A percentile compares a stretch with the other conserved stretches of the same genome.
These are phyloP conservation scores for Salticus scenicus DNA, from an alignment of 2,888 invertebrate genomes.

Conservation along the genomic window DNA sequence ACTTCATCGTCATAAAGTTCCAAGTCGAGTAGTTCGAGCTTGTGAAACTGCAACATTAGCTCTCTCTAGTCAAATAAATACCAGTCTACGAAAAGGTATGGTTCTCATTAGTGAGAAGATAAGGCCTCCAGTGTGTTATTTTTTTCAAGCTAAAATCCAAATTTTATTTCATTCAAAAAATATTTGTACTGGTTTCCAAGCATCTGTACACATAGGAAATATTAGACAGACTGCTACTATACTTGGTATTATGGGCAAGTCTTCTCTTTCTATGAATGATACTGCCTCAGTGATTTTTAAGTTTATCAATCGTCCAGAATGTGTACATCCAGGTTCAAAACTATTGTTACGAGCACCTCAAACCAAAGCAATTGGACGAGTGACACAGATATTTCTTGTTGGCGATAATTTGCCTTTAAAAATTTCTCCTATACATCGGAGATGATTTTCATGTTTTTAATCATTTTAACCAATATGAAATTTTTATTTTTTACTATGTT, in stretches of 20 bases:
- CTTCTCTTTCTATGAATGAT: constrained; percentile 87
- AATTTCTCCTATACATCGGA: constrained; percentile 38
- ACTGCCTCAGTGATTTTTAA: constrained; percentile 90
- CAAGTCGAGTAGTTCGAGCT: constrained; percentile 86
- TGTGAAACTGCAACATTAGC: constrained; percentile 92
- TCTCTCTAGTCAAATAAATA: constrained; percentile 77
- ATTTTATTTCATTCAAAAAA: constrained; percentile 91
- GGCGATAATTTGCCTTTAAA: constrained; percentile 62
- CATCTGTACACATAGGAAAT: constrained; percentile 96
- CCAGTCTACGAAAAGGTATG: constrained; percentile 84
- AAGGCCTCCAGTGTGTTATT: constrained; percentile 76
- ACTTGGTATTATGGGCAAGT: constrained; percentile 81
- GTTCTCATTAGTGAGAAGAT: constrained; percentile 82
- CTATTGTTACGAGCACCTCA: constrained; percentile 88
- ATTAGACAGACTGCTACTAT: constrained; percentile 96
- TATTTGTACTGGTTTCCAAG: constrained; percentile 83
- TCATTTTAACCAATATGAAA: neutral
- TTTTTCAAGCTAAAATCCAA: constrained; percentile 87
- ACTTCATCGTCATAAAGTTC: constrained; percentile 93
- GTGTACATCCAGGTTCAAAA: constrained; percentile 85
- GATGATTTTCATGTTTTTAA: neutral
- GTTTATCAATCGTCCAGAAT: constrained; percentile 92
- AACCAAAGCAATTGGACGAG: constrained; percentile 90
- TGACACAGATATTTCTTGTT: constrained; percentile 76
- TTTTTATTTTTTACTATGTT: too few relatives aligned